Percentiles rank a stretch among this genome's conserved stretches.
Evolutionary conservation across 2,888 invertebrate genomes (phyloP).

Genomic region (Alcis repandata): DNA sequence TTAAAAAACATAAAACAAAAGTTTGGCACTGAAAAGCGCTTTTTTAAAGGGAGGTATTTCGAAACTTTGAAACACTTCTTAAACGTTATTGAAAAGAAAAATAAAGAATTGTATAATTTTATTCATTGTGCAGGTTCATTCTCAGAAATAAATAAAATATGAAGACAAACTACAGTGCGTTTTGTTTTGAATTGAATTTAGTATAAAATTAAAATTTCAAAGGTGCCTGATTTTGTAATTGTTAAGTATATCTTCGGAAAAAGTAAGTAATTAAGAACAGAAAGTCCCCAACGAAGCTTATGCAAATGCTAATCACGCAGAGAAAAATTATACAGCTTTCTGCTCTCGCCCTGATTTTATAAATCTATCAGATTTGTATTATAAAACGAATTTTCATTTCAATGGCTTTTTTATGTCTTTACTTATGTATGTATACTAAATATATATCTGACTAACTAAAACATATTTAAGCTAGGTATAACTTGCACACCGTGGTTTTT

Average conservation of each 20-base stretch:
- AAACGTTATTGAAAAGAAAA: conserved; percentile 27
- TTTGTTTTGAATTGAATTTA: neutral
- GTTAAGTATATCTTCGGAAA: conserved; percentile 37
- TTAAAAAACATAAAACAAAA: conserved; percentile 42
- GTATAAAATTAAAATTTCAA: neutral
- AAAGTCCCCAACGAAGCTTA: conserved; percentile 60
- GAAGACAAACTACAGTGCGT: neutral
- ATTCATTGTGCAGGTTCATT: conserved; percentile 46
- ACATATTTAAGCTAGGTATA: no score
- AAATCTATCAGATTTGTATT: no score
- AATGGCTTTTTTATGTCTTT: no score
- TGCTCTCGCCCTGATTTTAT: conserved; percentile 24
- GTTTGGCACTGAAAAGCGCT: conserved; percentile 33
- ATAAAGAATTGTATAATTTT: conserved; percentile 28
- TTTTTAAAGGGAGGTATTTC: conserved; percentile 23
- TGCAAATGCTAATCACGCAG: conserved; percentile 71
- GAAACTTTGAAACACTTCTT: conserved; percentile 25
- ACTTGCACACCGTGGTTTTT: no score
- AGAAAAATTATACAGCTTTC: conserved; percentile 66
- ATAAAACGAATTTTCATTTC: no score
- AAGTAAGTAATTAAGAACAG: conserved; percentile 61
- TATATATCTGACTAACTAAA: no score
- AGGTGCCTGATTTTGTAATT: conserved; percentile 20
- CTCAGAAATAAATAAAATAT: neutral
- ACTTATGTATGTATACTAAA: no score